Conservation (phyloP, 2,113 vertebrate genomes). For the human (Homo sapiens) region GRCh38 chr7:29330001-29330500, state of each 20-base stretch:
- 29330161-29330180: background rate
- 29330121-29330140: background rate
- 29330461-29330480: background rate
- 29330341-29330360: background rate
- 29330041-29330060: background rate
- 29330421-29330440: background rate
- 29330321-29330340: background rate
- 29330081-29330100: background rate
- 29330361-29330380: background rate
- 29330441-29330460: background rate
- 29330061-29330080: background rate
- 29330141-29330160: background rate
- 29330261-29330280: background rate
- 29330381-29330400: background rate
- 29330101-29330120: background rate
- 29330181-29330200: background rate
- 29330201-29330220: background rate
- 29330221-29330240: background rate
- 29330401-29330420: background rate
- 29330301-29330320: background rate
- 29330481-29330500: background rate
- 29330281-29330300: background rate
- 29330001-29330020: background rate
- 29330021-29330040: slow-evolving; percentile 37
- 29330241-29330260: background rate